Evolutionary conservation across 2,797 vertebrate species (phyloP).

Genomic region (Epinephelus awoara): DNA sequence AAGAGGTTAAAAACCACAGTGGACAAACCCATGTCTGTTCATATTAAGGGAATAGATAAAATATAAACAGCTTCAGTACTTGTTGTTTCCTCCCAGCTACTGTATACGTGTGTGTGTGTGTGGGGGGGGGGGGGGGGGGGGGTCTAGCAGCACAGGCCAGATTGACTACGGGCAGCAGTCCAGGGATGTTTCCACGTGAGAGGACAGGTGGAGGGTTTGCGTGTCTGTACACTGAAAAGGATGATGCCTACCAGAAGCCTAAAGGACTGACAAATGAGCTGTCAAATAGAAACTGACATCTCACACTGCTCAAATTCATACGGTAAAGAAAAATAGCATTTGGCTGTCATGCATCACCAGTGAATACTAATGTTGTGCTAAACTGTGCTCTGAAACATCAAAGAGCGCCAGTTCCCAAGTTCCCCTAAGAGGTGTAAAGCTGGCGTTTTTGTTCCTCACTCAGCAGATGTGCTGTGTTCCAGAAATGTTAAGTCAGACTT

Average conservation of each 20-base stretch:
- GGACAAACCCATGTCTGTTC: constrained; percentile 12
- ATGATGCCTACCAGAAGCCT: constrained; percentile 66
- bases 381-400: constrained; percentile 68
- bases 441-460: constrained; percentile 57
- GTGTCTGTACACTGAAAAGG: constrained; percentile 56
- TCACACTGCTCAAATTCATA: constrained; percentile 60
- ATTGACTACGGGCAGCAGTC: constrained; percentile 51
- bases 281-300: constrained; percentile 77
- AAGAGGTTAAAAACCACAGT: constrained; percentile 16
- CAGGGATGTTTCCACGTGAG: constrained; percentile 78
- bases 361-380: constrained; percentile 78
- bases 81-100: constrained; percentile 31
- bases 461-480: constrained; percentile 55
- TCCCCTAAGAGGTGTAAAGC: constrained; percentile 48
- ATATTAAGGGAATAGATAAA: constrained; percentile 19
- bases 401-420: constrained; percentile 32
- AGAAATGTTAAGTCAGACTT: constrained; percentile 49
- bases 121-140: neutral
- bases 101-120: neutral
- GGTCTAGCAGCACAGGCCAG: constrained; percentile 19
- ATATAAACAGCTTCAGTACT: constrained; percentile 17
- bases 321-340: constrained; percentile 60
- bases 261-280: constrained; percentile 80
- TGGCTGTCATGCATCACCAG: constrained; percentile 65
- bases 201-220: constrained; percentile 64